A percentile compares a stretch with the other conserved stretches of the same genome.
Evolutionary conservation across 2,888 invertebrate species (phyloP).

Genomic region (Drosophila merina): DNA sequence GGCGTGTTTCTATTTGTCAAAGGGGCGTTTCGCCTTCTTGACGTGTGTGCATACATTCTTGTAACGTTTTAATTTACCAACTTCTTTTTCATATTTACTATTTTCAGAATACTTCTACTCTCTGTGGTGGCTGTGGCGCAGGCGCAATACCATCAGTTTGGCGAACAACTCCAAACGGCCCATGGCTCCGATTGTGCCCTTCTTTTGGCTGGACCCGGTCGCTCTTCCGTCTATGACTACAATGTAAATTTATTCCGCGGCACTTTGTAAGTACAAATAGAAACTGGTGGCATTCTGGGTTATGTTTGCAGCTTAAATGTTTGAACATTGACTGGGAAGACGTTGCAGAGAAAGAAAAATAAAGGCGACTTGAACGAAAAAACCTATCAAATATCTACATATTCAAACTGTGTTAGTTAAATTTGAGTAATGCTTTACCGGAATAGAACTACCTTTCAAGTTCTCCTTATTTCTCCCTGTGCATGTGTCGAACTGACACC

Average conservation of each 20-base stretch:
- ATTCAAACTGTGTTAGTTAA: too few species aligned
- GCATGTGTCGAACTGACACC: conserved; percentile 43
- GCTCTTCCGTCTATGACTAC: conserved; percentile 93
- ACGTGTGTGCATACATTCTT: conserved; percentile 8
- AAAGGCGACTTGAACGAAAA: too few species aligned
- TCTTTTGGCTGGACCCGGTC: conserved; percentile 90
- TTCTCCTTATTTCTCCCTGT: conserved; percentile 2
- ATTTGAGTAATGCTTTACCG: too few species aligned
- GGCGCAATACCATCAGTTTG: conserved; percentile 81
- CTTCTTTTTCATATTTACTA: conserved; percentile 15
- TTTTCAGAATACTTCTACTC: conserved; percentile 80
- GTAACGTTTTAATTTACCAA: conserved; percentile 37
- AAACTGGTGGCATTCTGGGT: conserved; percentile 54
- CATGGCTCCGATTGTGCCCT: conserved; percentile 90
- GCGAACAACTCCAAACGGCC: conserved; percentile 78
- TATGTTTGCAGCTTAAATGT: conserved; percentile 56
- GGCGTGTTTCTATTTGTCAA: conserved; percentile 45
- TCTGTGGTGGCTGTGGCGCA: conserved; percentile 40
- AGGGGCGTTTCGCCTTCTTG: conserved; percentile 16
- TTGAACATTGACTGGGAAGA: conserved; percentile 50
- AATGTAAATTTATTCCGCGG: conserved; percentile 92
- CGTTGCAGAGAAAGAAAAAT: conserved; percentile 1
- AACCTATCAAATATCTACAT: too few species aligned
- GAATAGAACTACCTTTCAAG: not conserved
- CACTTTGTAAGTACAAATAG: conserved; percentile 88